Evolutionary conservation across 2,888 invertebrate species (phyloP).

Genomic region (Polydrusus cervinus): DNA sequence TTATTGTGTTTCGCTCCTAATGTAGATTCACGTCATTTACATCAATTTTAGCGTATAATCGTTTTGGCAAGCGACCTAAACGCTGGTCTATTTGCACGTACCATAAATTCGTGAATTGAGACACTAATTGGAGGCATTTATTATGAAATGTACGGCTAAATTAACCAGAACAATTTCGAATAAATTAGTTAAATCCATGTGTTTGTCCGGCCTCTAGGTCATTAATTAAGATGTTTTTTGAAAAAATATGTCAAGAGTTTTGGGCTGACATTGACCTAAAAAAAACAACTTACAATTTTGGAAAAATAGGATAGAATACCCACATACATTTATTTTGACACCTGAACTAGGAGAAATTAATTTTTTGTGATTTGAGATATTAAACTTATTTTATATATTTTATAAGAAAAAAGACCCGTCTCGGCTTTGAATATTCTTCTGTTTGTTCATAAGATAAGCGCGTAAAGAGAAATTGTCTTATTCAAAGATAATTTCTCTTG

Average conservation of each 20-base stretch:
- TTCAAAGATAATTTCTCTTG: too few relatives aligned
- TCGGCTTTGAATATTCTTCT: too few relatives aligned
- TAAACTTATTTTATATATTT: too few relatives aligned
- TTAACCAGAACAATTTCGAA: constrained; percentile 58
- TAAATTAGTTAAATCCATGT: constrained; percentile 50
- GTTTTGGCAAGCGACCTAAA: constrained; percentile 68
- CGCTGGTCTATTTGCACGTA: constrained; percentile 65
- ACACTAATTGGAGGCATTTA: constrained; percentile 66
- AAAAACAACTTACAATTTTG: background rate
- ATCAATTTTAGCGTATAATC: constrained; percentile 60
- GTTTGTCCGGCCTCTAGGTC: constrained; percentile 8
- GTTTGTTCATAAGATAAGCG: too few relatives aligned
- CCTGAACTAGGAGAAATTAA: too few relatives aligned
- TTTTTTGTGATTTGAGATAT: too few relatives aligned
- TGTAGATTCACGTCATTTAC: constrained; percentile 40
- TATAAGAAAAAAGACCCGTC: too few relatives aligned
- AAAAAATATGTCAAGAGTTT: constrained; percentile 21
- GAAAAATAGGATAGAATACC: too few relatives aligned
- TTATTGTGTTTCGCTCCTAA: constrained; percentile 9
- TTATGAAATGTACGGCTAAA: constrained; percentile 60
- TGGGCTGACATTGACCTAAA: background rate
- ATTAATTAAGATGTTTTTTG: constrained; percentile 5
- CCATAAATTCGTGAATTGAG: constrained; percentile 64
- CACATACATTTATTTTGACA: too few relatives aligned
- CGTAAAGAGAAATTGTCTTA: too few relatives aligned